These are phyloP conservation scores for Oreochromis tanganicae DNA, from an alignment of 2,113 vertebrate species.

Conservation along the genomic window DNA sequence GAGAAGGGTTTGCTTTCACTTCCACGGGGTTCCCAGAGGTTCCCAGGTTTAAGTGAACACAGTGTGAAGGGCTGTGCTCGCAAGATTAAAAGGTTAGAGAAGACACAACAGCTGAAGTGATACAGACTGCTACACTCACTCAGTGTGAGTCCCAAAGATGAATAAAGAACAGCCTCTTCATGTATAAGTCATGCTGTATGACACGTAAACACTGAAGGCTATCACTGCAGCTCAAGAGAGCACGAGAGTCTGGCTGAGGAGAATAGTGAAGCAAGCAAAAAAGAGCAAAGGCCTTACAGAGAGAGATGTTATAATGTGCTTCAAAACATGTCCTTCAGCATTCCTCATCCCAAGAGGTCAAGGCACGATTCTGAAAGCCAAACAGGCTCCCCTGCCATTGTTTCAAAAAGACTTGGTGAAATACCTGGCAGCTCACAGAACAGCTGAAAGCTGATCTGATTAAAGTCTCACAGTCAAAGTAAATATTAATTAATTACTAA, in stretches of 20 bases:
- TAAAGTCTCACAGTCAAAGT: not conserved
- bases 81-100: slow-evolving; percentile 32
- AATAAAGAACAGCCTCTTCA: slow-evolving; percentile 58
- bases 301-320: slow-evolving; percentile 29
- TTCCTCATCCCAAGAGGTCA: slow-evolving; percentile 34
- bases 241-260: slow-evolving; percentile 15
- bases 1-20: not conserved
- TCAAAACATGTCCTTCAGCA: slow-evolving; percentile 47
- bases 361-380: slow-evolving; percentile 6
- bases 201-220: slow-evolving; percentile 54
- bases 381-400: not conserved
- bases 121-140: slow-evolving; percentile 1
- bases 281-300: slow-evolving; percentile 40
- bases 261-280: slow-evolving; percentile 18
- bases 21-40: not conserved
- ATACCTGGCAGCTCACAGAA: not conserved
- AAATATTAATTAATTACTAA: not conserved
- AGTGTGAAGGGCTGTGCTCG: not conserved
- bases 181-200: slow-evolving; percentile 60
- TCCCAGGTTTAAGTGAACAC: not conserved
- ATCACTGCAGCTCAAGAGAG: slow-evolving; percentile 19
- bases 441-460: not conserved
- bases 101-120: slow-evolving; percentile 22
- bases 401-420: not conserved
- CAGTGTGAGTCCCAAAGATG: slow-evolving; percentile 42